Evolutionary conservation across 2,113 vertebrate species (phyloP).

Genomic region (Tapirus terrestris): DNA sequence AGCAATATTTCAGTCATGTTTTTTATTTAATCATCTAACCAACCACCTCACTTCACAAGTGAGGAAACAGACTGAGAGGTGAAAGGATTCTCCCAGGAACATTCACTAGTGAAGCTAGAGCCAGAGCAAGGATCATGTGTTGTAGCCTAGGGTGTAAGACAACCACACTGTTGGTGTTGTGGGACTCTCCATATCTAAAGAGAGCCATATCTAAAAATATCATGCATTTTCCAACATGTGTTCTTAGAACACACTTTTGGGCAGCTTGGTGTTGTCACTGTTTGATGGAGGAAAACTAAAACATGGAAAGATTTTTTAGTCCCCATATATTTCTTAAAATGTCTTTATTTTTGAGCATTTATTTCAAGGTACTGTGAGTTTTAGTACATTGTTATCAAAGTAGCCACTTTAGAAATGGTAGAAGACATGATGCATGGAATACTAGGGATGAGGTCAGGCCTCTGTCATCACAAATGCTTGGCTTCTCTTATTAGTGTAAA

Average conservation of each 20-base stretch:
- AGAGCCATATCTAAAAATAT: slow-evolving; percentile 37
- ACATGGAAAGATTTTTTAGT: slow-evolving; percentile 31
- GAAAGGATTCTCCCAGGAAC: not conserved
- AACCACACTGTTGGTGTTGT: not conserved
- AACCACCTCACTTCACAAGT: not conserved
- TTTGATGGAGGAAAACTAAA: slow-evolving; percentile 44
- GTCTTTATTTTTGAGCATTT: not conserved
- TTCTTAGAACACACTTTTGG: not conserved
- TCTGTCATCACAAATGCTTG: not conserved
- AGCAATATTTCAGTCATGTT: not conserved
- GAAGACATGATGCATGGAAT: not conserved
- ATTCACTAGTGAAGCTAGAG: not conserved
- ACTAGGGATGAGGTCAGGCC: not conserved
- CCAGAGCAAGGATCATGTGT: not conserved
- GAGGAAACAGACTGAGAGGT: not conserved
- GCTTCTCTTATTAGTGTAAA: slow-evolving; percentile 4
- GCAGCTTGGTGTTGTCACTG: not conserved
- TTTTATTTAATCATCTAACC: not conserved
- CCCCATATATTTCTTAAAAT: slow-evolving; percentile 40
- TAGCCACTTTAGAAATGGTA: not conserved
- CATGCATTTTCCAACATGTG: slow-evolving; percentile 8
- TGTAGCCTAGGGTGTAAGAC: not conserved
- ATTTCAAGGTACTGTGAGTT: slow-evolving; percentile 5
- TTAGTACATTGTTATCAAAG: not conserved
- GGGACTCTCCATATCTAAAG: not conserved